phyloP scores from a whole-genome alignment of 2,113 vertebrate genomes.

The Chionis minor region DNA sequence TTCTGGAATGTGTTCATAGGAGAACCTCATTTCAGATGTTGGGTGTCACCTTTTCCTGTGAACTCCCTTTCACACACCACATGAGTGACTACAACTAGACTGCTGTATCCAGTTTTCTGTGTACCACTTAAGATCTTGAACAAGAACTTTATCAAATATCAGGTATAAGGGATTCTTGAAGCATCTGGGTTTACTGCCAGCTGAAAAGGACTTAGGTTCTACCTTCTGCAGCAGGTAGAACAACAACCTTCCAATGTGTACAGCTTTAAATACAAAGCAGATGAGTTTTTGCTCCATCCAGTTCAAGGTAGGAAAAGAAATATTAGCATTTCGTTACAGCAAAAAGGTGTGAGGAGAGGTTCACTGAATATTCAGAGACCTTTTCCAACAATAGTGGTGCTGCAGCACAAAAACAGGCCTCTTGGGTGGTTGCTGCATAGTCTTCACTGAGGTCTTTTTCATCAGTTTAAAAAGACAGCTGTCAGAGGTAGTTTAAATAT shows the following conservation, averaged over 20 bases:
- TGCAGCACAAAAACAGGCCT: not conserved
- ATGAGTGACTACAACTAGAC: not conserved
- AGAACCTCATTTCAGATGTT: not conserved
- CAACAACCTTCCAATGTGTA: not conserved
- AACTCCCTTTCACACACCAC: not conserved
- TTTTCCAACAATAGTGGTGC: not conserved
- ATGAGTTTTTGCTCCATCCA: not conserved
- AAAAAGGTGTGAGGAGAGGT: not conserved
- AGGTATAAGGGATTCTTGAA: not conserved
- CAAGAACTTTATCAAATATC: not conserved
- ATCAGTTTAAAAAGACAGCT: not conserved
- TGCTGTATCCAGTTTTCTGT: not conserved
- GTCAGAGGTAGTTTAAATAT: not conserved
- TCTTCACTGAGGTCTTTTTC: not conserved
- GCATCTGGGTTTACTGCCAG: not conserved
- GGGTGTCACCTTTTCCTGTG: not conserved
- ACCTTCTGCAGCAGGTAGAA: not conserved
- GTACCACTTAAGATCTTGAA: not conserved
- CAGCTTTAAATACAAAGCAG: not conserved
- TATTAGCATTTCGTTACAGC: not conserved
- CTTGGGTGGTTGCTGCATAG: accelerated
- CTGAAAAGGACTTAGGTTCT: not conserved
- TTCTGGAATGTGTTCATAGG: not conserved
- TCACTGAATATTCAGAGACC: not conserved
- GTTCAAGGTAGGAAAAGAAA: not conserved